phyloP scores from a whole-genome alignment of 1,140 invertebrate species.

The Cydia pomonella region DNA sequence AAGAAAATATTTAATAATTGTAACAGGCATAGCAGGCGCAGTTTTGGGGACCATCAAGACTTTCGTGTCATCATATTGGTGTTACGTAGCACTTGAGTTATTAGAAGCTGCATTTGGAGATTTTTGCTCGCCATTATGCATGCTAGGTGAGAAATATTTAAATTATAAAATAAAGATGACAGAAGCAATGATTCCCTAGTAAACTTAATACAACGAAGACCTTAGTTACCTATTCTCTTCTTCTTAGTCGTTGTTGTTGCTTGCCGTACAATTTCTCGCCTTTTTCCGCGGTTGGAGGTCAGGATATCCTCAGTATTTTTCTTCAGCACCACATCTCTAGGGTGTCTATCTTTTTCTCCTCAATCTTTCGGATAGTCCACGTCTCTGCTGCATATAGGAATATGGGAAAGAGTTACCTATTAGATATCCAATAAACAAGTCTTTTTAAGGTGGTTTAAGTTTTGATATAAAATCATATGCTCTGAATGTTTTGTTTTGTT shows the following conservation, averaged over 20 bases:
- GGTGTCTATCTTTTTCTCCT: no score
- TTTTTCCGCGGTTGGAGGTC: no score
- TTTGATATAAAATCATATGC: neutral
- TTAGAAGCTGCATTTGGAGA: constrained; percentile 19
- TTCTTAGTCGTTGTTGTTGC: no score
- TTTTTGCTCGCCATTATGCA: constrained; percentile 48
- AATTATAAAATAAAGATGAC: neutral
- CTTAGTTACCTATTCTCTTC: no score
- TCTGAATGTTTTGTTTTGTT: constrained; percentile 35
- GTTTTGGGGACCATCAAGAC: neutral
- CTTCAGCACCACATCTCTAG: no score
- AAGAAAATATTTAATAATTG: constrained; percentile 7
- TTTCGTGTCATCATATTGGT: constrained; percentile 17
- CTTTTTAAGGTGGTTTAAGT: neutral
- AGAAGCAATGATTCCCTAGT: neutral
- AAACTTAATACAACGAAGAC: neutral
- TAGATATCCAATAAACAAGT: neutral
- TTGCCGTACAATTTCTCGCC: no score
- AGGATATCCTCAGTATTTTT: no score
- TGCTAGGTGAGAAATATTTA: constrained; percentile 54
- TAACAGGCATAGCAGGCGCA: neutral
- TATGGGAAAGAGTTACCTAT: no score
- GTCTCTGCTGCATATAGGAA: no score
- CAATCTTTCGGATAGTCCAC: no score
- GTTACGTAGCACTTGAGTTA: constrained; percentile 24